Base-by-base conservation (phyloP, 2,113 vertebrate species). In the Nothoprocta perdicaria region DNA sequence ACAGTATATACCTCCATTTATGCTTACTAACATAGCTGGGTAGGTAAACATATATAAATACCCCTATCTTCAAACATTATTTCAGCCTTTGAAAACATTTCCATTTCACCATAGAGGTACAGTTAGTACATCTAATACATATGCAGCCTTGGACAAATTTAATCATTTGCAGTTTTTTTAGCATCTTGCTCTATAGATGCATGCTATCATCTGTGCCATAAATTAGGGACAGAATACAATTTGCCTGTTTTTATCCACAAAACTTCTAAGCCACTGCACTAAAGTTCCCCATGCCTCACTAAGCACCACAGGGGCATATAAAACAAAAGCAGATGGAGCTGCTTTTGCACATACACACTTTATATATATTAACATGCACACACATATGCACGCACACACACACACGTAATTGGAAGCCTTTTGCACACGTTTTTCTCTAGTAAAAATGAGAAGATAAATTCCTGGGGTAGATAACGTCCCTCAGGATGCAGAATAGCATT, bases 251-350 rank as follows among this genome's bases (percentile, higher is more conserved):
- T 93, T 80, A 88, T 46, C 73, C 40, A 76, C 69, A 76, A 89
- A 95, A 92, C 76, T 89, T 96, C 91, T 91, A 62, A 96, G 48
- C 84, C 69, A 90, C 77, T 92, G 91, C 80, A 92, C 85, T 80
- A 27, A 94, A 89, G 69, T 94, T 94, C 23, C 75, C 65, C 15
- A 48, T 87, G 82, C 82, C 73, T 93, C 91, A 80, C 41, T 95
- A 89, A 77, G 74, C 82, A 88, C 75, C 69, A 88, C 76, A 71
- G 79, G 82, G 62, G 40, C 80, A 80, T 72, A 24, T 90, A 90
- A 94, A 93, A 88, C 60, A 87, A 83, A 94, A 91, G 80, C 77
- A 95, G 89, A 86, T 94, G 83, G 62, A 96, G 60, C 21, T 76
- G 41, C 38, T 57, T 57, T 57, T 10, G 63, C 24, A 92, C 17